These are phyloP conservation scores for Diadophis punctatus DNA, from an alignment of 2,113 vertebrate species.

Conservation along the genomic window DNA sequence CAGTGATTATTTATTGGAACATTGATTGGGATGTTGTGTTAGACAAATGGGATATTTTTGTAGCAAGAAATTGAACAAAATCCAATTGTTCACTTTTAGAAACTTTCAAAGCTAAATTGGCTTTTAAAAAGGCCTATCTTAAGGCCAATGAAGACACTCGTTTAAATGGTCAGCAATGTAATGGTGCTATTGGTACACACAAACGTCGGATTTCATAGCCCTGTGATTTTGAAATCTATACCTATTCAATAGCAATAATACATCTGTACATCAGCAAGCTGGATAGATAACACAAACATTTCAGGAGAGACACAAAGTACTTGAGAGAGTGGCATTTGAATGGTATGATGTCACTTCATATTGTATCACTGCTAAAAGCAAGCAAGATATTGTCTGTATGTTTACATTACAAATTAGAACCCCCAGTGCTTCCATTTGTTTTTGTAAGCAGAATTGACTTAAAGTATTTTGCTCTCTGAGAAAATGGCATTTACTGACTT, in stretches of 20 bases:
- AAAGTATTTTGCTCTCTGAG: not conserved
- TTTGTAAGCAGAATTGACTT: not conserved
- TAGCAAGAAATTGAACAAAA: not conserved
- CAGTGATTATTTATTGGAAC: conserved; percentile 36
- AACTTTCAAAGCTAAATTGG: not conserved
- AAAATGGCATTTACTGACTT: not conserved
- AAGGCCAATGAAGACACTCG: not conserved
- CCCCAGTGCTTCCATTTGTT: not conserved
- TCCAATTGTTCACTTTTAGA: not conserved
- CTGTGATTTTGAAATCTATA: not conserved
- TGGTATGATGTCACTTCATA: not conserved
- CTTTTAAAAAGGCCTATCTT: not conserved
- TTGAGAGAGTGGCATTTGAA: not conserved
- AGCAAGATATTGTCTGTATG: not conserved
- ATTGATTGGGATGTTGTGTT: not conserved
- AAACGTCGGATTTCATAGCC: not conserved
- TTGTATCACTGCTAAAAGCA: not conserved
- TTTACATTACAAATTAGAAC: not conserved
- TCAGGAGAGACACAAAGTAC: not conserved
- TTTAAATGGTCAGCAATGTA: not conserved
- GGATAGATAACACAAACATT: not conserved
- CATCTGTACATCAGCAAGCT: not conserved
- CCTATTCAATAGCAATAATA: not conserved
- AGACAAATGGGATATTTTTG: not conserved
- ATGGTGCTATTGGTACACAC: not conserved